phyloP scores from a whole-genome alignment of 2,113 vertebrate species.

The Sceloporus tristichus region DNA sequence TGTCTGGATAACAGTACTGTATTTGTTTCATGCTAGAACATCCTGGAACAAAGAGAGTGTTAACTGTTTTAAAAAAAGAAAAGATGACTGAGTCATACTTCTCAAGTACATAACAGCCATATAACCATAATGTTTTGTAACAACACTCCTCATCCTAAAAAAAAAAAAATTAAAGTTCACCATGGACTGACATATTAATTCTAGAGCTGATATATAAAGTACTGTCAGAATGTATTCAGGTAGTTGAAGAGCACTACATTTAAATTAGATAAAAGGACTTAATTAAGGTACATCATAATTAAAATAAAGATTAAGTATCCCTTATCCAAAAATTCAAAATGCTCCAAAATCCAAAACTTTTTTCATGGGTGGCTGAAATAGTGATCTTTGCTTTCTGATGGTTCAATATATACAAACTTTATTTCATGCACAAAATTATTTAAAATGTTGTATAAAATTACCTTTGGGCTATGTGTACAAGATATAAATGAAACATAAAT shows the following conservation, averaged over 20 bases:
- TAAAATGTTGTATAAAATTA: no score
- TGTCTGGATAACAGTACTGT: slow-evolving; percentile 9
- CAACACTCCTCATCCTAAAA: slow-evolving; percentile 40
- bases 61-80: slow-evolving; percentile 23
- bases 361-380: no score
- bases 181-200: slow-evolving; percentile 33
- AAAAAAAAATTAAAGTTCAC: slow-evolving; percentile 31
- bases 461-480: no score
- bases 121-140: slow-evolving; percentile 32
- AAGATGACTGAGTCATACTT: slow-evolving; percentile 43
- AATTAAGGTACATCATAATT: neutral
- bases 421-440: no score
- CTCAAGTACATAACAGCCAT: slow-evolving; percentile 54
- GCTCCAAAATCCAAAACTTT: no score
- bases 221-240: neutral
- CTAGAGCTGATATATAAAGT: slow-evolving; percentile 19
- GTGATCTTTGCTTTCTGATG: no score
- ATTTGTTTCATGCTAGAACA: slow-evolving; percentile 49
- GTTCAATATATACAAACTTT: no score
- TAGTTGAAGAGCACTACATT: neutral
- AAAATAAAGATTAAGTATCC: no score
- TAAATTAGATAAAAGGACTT: neutral
- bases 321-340: no score
- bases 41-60: slow-evolving; percentile 42
- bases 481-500: no score